Evolutionary conservation across 2,113 vertebrate species (phyloP), one percentile per base, ranked within the genome.

Genomic region (Sorex araneus): DNA sequence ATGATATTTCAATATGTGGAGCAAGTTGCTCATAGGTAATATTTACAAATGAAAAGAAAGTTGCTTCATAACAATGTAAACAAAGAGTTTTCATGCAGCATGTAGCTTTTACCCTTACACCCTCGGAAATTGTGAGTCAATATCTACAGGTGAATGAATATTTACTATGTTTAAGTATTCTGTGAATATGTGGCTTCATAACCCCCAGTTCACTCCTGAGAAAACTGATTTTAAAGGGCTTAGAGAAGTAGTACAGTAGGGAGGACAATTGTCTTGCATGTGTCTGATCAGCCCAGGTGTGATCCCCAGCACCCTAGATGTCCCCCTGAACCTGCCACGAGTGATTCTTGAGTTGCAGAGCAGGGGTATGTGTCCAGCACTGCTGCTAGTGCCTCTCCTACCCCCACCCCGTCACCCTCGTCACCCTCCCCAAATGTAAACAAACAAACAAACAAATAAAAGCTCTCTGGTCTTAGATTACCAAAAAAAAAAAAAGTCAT

Each of bases 21-120:
- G 12, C 23, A 34, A 64, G 32, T 63, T 34, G n/a, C 13, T 84
- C 74, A 64, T 16, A 77, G 36, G 6, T 15, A 75, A 30, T 88
- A 71, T 28, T 67, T 63, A 89, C 23, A 23, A 84, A 81, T 74
- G 8, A 77, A 64, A 76, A 70, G 34, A 71, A 82, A 73, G 50
- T 2, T 18, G 23, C n/a, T 23, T 28, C 75, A 18, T 21, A 18
- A 43, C 18, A 12, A n/a, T 67, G 23, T 30, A 40, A 45, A 43
- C 28, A 8, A 50, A 12, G n/a, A 78, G 16, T 12, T 63, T 87
- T 89, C 66, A 92, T 28, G 45, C 21, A 28, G 30, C 40, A 27
- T 21, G 32, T 32, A 67, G 57, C 16, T 83, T 85, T 83, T 32
- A 30, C 19, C 16, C 3, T 0, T 28, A 85, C 19, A 28, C 5